Base-by-base conservation (phyloP, 2,797 vertebrate species). In the Silurus aristotelis region DNA sequence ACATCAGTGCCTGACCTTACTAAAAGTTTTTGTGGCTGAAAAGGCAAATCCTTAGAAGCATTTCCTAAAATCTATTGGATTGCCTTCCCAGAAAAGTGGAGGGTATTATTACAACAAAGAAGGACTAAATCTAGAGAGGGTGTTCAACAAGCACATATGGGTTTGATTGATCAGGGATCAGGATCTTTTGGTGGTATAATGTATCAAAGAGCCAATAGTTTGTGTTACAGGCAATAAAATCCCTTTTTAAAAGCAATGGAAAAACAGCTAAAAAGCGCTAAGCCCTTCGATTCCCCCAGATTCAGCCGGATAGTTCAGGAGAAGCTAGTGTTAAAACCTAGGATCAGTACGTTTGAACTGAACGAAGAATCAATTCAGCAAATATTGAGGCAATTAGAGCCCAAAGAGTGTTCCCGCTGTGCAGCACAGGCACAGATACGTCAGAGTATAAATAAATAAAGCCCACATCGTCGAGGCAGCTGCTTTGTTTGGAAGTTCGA, bases 321-420 rank as follows among this genome's bases (percentile, higher is more conserved):
- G 78, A 31, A 60, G 86, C 52, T 48, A 72, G 31, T 60, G 78
- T 78, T 84, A 52, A 88, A 86, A 67, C 78, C 68, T 17, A 17
- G 66, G 82, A 84, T 87, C 67, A 89, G 84, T 86, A 77, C 6
- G 0, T 87, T 89, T 89, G 87, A 90, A 90, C 73, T 76, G 87
- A 92, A 87, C 87, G 87, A 77, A 93, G 82, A 94, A 95, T 94
- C 94, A 95, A 94, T 94, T 93, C 92, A 91, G 92, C 91, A 91
- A 95, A 94, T 94, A 94, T 92, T 92, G 93, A 92, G 90, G 92
- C 93, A 94, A 94, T 95, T 95, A 95, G 92, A 86, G 61, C 48
- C 31, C 64, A 78, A 87, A 85, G 80, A 87, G 70, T 77, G 87
- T 78, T 85, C 82, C 67, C 46, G 63, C 85, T 83, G 82, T 68